Evolutionary conservation across 2,888 invertebrate species (phyloP), one percentile per base, ranked within the genome.

Genomic region (Tenthredo scrophulariae): DNA sequence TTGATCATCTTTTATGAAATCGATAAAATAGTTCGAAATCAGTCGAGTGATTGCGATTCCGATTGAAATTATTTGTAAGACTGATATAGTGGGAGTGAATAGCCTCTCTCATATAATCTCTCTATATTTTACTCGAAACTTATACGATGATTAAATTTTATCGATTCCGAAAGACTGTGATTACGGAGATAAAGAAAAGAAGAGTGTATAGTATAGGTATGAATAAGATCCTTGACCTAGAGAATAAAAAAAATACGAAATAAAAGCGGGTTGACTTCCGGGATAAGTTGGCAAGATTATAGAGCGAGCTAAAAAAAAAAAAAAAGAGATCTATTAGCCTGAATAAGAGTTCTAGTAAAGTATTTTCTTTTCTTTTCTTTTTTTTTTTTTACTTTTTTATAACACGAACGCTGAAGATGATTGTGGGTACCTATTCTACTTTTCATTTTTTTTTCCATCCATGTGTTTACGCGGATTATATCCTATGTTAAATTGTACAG

Each of bases 251-350:
- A n/a, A n/a, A 6, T 15, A 26, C 18, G 29, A 67, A 67, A 29
- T 67, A 67, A 13, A 67, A 67, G 5, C 67, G 7, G 6, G n/a
- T 70, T 2, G 29, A 29, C 70, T 40, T 70, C 40, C 70, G 70
- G 70, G 6, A 54, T 54, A 70, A 37, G 37, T 70, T 33, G 37
- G 37, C 13, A 5, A n/a, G 70, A n/a, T 37, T n/a, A 37, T 33
- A 26, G 7, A 18, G 5, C 13, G 9, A 67, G 26, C 67, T 22
- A 15, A 5, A 15, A 1, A n/a, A 22, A 46, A 22, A 46, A 33
- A n/a, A 46, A 22, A 46, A 33, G 10, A 75, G 75, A 50, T 75
- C 75, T 75, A 75, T 75, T 75, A 75, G 75, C 75, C 75, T 75
- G 26, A 75, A 75, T 75, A 75, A 62, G n/a, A 54, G 54, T 54